Evolutionary conservation across 2,888 invertebrate genomes (phyloP), one percentile per base, ranked within the genome.

Genomic region (Sinodicranocentrus sp.): DNA sequence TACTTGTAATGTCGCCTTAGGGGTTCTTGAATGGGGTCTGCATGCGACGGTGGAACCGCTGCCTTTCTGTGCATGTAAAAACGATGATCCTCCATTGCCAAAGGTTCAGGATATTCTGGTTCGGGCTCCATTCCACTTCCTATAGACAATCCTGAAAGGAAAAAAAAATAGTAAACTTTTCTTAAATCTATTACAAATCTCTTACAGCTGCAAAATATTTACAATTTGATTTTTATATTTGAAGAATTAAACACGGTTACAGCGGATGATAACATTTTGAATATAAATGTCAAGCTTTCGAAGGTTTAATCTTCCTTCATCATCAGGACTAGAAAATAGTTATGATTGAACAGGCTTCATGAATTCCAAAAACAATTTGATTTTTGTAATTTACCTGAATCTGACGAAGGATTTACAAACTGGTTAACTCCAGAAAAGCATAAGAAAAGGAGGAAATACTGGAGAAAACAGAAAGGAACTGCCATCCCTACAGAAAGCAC

Each of bases 361-460:
- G n/a, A n/a, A 26, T 44, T 23, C 25, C 43, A 44, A 48, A 44
- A 43, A 43, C 3, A 13, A 43, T 19, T 21, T 21, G n/a, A n/a
- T n/a, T n/a, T n/a, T n/a, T n/a, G n/a, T n/a, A n/a, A 25, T 2
- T 48, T 78, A 72, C 72, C 72, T 39, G 67, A 28, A 43, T 80
- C 72, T 1, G 65, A 65, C 48, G 68, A 71, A 26, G 79, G 79
- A 21, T 80, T 59, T 10, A 80, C 79, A 28, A 63, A 52, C 19
- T 80, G 79, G 57, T 80, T 57, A 25, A 80, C 79, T 43, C 72
- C 79, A 39, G 79, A 80, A 59, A 80, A 72, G 54, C 72, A 80
- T 63, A 80, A 72, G 26, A 80, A 72, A 65, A 80, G 79, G 13
- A 80, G 72, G 63, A 80, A 80, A 26, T 80, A 70, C 13, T 57